Evolutionary conservation across 2,113 vertebrate species (phyloP).

Genomic region (Helogale parvula): DNA sequence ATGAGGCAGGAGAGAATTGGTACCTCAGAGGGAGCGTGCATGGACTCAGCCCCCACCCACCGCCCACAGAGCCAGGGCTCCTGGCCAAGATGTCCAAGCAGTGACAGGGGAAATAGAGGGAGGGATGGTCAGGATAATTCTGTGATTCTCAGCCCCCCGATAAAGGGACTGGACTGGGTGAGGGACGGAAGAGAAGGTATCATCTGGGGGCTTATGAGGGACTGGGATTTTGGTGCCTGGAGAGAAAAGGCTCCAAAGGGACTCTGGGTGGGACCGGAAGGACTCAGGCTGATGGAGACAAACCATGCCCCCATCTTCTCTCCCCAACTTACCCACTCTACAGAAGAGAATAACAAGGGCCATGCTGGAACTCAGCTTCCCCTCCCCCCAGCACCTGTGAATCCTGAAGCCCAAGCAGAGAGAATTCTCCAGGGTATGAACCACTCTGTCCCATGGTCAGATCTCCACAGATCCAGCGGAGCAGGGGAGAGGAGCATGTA

Average conservation of each 20-base stretch:
- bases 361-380: background rate
- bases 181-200: background rate
- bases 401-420: background rate
- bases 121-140: background rate
- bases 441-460: too few species aligned
- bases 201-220: background rate
- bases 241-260: background rate
- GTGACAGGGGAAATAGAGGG: background rate
- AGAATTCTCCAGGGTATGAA: background rate
- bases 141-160: background rate
- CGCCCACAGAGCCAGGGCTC: background rate
- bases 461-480: too few species aligned
- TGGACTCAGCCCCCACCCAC: background rate
- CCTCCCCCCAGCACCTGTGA: too few species aligned
- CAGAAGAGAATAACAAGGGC: background rate
- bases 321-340: background rate
- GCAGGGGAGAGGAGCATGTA: too few species aligned
- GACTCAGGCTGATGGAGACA: background rate
- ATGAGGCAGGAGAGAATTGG: slow-evolving; percentile 72
- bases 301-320: background rate
- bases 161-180: background rate
- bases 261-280: background rate
- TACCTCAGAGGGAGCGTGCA: background rate
- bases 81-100: slow-evolving; percentile 7
- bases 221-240: background rate